Conservation (phyloP, 2,888 invertebrate genomes). For the Drosophila monieri region DNA sequence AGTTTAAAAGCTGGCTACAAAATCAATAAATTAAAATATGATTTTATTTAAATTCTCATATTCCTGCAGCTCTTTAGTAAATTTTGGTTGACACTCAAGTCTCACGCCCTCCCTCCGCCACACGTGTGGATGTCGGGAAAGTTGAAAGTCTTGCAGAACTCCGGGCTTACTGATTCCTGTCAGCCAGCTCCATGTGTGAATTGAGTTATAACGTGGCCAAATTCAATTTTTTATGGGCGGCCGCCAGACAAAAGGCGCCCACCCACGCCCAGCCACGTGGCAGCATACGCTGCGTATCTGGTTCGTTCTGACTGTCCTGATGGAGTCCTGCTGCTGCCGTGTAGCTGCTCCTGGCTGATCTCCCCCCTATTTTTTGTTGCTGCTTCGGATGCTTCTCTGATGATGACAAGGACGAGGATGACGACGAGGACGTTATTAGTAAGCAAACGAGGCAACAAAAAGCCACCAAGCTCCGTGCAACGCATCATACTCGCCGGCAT, state of each 20-base stretch:
- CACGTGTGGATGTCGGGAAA: not conserved
- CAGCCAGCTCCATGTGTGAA: slow-evolving; percentile 51
- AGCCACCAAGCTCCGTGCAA: slow-evolving; percentile 14
- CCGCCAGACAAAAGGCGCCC: slow-evolving; percentile 41
- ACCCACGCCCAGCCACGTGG: slow-evolving; percentile 43
- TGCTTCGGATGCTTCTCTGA: slow-evolving; percentile 10
- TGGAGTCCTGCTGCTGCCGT: slow-evolving; percentile 7
- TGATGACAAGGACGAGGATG: slow-evolving; percentile 3
- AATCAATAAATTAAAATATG: not conserved
- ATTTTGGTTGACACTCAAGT: not conserved
- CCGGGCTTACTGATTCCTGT: not conserved
- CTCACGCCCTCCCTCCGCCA: not conserved
- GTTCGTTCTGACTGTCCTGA: slow-evolving; percentile 8
- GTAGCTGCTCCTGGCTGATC: slow-evolving; percentile 15
- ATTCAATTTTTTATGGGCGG: slow-evolving; percentile 67
- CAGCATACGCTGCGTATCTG: slow-evolving; percentile 60
- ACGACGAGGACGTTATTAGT: slow-evolving; percentile 44
- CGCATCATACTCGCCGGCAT: slow-evolving; percentile 42
- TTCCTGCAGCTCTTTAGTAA: not conserved
- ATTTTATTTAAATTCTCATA: not conserved
- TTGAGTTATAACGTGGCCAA: slow-evolving; percentile 68
- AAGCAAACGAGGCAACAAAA: slow-evolving; percentile 39
- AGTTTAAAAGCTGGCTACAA: too few relatives aligned
- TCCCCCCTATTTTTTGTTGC: not conserved
- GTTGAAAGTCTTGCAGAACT: not conserved